These are phyloP conservation scores for Nansenia antarctica DNA, from an alignment of 2,113 vertebrate genomes.

Conservation along the genomic window DNA sequence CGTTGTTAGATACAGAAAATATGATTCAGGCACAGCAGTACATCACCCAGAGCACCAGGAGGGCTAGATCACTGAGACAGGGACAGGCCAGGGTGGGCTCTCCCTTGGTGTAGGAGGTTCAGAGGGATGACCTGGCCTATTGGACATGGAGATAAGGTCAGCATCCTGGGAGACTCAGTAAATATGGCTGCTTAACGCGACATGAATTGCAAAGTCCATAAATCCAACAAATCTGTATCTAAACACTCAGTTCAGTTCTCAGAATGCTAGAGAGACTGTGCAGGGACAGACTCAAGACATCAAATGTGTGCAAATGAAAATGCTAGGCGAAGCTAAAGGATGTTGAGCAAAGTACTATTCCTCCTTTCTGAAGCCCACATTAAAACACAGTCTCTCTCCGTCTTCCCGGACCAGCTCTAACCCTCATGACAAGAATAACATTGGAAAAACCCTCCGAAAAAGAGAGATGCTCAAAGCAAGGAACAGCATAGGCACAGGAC, in stretches of 20 bases:
- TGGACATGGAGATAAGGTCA: constrained; percentile 60
- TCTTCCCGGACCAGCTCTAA: constrained; percentile 19
- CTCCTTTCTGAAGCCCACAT: constrained; percentile 2
- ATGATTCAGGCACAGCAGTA: constrained; percentile 21
- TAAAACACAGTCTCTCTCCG: neutral
- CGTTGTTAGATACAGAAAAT: constrained; percentile 17
- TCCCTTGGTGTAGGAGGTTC: constrained; percentile 7
- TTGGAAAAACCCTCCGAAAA: constrained; percentile 13
- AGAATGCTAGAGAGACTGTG: constrained; percentile 26
- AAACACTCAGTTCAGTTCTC: constrained; percentile 40
- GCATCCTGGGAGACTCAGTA: constrained; percentile 30
- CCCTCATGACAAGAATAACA: constrained; percentile 33
- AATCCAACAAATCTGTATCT: constrained; percentile 49
- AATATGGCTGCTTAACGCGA: constrained; percentile 35
- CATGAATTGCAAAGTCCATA: constrained; percentile 34
- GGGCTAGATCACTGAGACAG: constrained; percentile 28
- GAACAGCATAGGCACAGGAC: too few relatives aligned
- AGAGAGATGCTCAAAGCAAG: constrained; percentile 28
- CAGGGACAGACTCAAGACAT: constrained; percentile 6
- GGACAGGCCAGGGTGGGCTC: constrained; percentile 3
- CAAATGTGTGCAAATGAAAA: constrained; percentile 20
- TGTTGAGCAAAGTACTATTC: neutral
- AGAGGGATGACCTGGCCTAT: constrained; percentile 15
- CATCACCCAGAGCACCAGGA: constrained; percentile 38
- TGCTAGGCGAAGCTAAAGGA: constrained; percentile 5